Conservation (phyloP, 64 coral and sea anemone genomes). For the Pocillopora damicornis region DNA sequence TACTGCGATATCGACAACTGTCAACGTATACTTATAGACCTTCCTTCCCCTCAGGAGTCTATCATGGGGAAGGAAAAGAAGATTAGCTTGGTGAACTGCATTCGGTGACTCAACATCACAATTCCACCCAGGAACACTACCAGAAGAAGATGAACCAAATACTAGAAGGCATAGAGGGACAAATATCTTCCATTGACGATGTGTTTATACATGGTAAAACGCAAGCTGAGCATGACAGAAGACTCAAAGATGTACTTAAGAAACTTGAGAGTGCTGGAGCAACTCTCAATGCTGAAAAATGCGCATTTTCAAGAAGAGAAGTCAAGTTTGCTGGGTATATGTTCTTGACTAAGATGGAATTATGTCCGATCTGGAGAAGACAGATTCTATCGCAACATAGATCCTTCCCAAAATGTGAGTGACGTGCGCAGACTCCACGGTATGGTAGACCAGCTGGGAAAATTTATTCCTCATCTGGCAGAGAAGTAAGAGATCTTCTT, state of each 20-base stretch:
- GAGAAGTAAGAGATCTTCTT: conserved; percentile 7
- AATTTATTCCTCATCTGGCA: not conserved
- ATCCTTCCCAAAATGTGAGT: conserved; percentile 8
- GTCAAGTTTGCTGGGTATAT: conserved; percentile 21
- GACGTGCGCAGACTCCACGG: conserved; percentile 15
- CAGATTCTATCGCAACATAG: conserved; percentile 25
- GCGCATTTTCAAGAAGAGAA: not conserved
- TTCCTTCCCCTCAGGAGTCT: no score
- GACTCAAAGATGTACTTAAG: not conserved
- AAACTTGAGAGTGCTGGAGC: conserved; percentile 15
- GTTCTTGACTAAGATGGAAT: not conserved
- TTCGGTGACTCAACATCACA: no score
- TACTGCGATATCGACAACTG: no score
- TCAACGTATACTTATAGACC: no score
- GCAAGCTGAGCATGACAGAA: conserved; percentile 11
- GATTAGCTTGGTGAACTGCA: no score
- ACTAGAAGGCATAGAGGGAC: no score
- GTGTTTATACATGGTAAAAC: conserved; percentile 6
- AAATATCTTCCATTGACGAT: conserved; percentile 1
- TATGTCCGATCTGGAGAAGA: conserved; percentile 26
- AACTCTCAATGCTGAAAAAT: conserved; percentile 12
- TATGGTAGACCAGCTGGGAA: conserved; percentile 14
- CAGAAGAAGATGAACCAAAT: no score
- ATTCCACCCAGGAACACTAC: no score
- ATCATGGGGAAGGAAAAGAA: no score